A percentile compares a stretch with the other conserved stretches of the same genome.
phyloP scores from a whole-genome alignment of 2,113 vertebrate genomes.

The Eptesicus fuscus region DNA sequence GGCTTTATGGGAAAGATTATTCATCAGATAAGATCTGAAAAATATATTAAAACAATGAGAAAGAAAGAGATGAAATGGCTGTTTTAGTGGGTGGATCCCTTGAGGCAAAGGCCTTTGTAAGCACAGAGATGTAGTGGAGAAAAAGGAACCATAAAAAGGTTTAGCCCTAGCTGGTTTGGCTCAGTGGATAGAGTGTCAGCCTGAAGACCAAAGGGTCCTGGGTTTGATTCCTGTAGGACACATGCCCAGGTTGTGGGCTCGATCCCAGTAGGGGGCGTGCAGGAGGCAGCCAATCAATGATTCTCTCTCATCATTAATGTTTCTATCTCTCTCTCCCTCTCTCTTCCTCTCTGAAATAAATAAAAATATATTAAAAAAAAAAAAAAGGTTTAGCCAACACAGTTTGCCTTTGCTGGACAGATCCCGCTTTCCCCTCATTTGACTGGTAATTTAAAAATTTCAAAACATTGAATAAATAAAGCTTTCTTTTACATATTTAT shows the following conservation, averaged over 20 bases:
- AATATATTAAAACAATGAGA: not conserved
- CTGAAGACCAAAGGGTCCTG: too few relatives aligned
- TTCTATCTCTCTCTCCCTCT: too few relatives aligned
- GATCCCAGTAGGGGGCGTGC: too few relatives aligned
- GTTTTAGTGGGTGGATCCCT: not conserved
- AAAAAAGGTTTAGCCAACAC: not conserved
- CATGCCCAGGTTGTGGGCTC: too few relatives aligned
- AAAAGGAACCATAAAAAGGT: not conserved
- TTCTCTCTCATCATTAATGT: too few relatives aligned
- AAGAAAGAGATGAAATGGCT: not conserved
- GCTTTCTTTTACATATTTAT: not conserved
- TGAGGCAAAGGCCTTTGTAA: not conserved
- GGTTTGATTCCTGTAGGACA: too few relatives aligned
- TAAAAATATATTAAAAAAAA: too few relatives aligned
- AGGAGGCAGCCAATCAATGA: too few relatives aligned
- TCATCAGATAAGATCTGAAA: conserved; percentile 23
- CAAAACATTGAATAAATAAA: not conserved
- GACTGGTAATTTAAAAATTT: conserved; percentile 17
- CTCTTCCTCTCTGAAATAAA: too few relatives aligned
- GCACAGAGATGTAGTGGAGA: not conserved
- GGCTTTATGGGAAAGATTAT: not conserved
- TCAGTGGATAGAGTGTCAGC: too few relatives aligned
- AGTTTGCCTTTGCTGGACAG: not conserved
- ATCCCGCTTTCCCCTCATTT: not conserved
- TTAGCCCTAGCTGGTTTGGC: not conserved